Conservation (phyloP, 2,797 vertebrate species). For the Chiloscyllium punctatum region DNA sequence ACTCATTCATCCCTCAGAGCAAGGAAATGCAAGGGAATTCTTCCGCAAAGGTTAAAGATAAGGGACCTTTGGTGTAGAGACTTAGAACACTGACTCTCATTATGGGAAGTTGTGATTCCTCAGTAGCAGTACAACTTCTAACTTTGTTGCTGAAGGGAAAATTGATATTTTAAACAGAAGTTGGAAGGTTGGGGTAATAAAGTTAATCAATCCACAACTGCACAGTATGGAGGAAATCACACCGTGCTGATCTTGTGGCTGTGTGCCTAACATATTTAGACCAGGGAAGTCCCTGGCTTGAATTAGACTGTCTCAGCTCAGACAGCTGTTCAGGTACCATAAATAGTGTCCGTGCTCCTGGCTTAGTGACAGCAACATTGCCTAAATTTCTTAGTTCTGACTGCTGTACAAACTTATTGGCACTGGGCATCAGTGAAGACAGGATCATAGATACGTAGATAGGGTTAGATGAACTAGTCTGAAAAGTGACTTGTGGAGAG, state of each 20-base stretch:
- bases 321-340: neutral
- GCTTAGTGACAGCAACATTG: neutral
- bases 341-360: neutral
- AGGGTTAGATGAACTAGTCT: neutral
- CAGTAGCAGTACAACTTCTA: neutral
- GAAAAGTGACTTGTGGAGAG: neutral
- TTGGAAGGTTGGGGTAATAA: neutral
- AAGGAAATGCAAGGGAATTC: neutral
- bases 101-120: neutral
- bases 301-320: neutral
- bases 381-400: neutral
- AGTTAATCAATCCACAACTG: neutral
- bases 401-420: neutral
- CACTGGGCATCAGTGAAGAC: neutral
- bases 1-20: neutral
- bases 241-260: neutral
- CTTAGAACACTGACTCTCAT: slow-evolving; percentile 7
- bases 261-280: neutral
- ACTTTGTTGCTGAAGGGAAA: neutral
- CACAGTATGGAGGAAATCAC: neutral
- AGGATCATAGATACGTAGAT: neutral
- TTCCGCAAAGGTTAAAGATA: neutral
- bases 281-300: neutral
- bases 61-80: neutral
- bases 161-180: neutral